Base-by-base conservation (phyloP, 2,113 vertebrate genomes). In the Neogobius melanostomus region DNA sequence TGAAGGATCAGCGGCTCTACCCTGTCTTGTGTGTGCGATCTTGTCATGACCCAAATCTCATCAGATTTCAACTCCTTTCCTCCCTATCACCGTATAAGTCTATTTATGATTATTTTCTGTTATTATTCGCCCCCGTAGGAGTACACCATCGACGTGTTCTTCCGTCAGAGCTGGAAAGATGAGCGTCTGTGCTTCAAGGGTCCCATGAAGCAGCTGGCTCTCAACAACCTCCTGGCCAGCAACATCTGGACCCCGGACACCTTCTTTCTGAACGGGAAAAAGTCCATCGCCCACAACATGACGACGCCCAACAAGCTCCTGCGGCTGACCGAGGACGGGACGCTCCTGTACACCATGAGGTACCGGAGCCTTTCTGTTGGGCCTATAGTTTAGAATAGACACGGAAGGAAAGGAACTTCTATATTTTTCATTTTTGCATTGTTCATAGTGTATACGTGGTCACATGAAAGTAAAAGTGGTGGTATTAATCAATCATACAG, bases 241-340 rank as follows among this genome's bases (percentile, higher is more conserved):
- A 99, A 98, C 86, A 99, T 99, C 87, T 99, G 98, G 98, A 99
- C 97, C 0, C 98, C 98, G 0, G 98, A 99, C 85, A 99, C 98
- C 0, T 99, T 99, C 80, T 98, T 99, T 83, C 95, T 98, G 75
- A 99, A 99, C 0, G 96, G 97, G 65, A 99, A 99, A 86, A 99
- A 99, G 79, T 99, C 97, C 82, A 96, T 99, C 1, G 96, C 97
- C 0, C 97, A 99, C 82, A 99, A 99, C 76, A 99, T 98, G 96
- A 99, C 97, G 1, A 99, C 97, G 0, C 97, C 97, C 6, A 99
- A 99, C 93, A 99, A 99, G 85, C 94, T 99, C 8, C 93, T 99
- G 81, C 90, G 97, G 42, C 92, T 99, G 63, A 93, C 96, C 54
- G 96, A 98, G 7, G 96, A 99, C 0, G 98, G 98, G 42, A 98